Percentiles rank a stretch among this genome's conserved stretches.
Evolutionary conservation across 30 jellyfish, hydroid and myxozoan species (phyloP).

Genomic region (Aurelia sp.): DNA sequence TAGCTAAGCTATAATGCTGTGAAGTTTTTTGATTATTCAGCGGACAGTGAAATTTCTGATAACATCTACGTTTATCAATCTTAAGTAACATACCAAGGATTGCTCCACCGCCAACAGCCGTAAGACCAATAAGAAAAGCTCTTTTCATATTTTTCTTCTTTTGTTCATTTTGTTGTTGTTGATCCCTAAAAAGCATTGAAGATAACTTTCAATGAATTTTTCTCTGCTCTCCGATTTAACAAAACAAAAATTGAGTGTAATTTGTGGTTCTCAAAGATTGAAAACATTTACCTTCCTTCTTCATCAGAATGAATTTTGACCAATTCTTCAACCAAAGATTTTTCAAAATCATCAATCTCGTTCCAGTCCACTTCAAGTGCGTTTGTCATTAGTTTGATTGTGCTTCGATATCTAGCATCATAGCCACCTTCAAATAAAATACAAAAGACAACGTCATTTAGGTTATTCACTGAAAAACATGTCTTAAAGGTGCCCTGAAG

Average conservation of each 20-base stretch:
- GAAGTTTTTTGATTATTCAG: too few species aligned
- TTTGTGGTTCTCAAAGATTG: too few species aligned
- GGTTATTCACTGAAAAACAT: too few species aligned
- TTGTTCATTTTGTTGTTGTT: slow-evolving; percentile 44
- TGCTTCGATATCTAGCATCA: slow-evolving; percentile 66
- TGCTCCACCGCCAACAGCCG: slow-evolving; percentile 84
- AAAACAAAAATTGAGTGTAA: too few species aligned
- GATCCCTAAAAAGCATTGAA: slow-evolving; percentile 20
- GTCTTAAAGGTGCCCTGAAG: too few species aligned
- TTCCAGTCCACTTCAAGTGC: slow-evolving; percentile 60
- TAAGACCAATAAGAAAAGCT: slow-evolving; percentile 68
- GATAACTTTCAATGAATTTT: background rate
- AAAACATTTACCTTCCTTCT: slow-evolving; percentile 32
- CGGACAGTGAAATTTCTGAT: too few species aligned
- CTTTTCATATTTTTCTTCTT: slow-evolving; percentile 56
- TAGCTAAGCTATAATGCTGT: too few species aligned
- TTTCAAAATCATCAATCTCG: slow-evolving; percentile 53
- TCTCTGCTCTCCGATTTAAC: too few species aligned
- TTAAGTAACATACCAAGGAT: slow-evolving; percentile 18
- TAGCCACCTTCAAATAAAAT: slow-evolving; percentile 17
- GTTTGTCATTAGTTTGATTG: slow-evolving; percentile 20
- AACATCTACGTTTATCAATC: too few species aligned
- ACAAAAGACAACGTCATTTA: too few species aligned
- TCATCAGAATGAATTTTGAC: slow-evolving; percentile 44
- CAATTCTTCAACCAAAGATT: slow-evolving; percentile 62